Conservation (phyloP, 2,888 invertebrate genomes). For the Poecilobothrus nobilitatus region DNA sequence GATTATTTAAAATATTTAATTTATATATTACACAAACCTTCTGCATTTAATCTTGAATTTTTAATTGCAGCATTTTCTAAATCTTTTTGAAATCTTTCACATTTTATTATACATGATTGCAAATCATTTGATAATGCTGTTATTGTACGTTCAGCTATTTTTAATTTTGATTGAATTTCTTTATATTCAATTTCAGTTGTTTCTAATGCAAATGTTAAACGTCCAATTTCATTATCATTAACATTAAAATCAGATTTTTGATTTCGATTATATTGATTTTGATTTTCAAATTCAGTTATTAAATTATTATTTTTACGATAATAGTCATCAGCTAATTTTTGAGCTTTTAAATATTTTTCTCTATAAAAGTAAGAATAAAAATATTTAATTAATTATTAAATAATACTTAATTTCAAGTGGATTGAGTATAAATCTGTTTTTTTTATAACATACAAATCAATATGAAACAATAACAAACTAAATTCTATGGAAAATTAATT, state of each 20-base stretch:
- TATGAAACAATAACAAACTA: too few relatives aligned
- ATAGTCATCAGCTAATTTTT: constrained; percentile 21
- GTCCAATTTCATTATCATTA: constrained; percentile 16
- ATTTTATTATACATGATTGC: constrained; percentile 23
- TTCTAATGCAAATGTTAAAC: constrained; percentile 21
- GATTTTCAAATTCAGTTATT: constrained; percentile 10
- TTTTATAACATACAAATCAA: too few relatives aligned
- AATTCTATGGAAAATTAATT: too few relatives aligned
- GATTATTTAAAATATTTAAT: too few relatives aligned
- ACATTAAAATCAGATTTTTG: constrained; percentile 10
- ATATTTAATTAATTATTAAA: neutral
- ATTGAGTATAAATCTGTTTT: too few relatives aligned
- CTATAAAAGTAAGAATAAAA: constrained; percentile 10
- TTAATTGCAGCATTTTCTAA: constrained; percentile 18
- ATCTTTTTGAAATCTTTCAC: constrained; percentile 21
- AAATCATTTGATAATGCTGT: constrained; percentile 20
- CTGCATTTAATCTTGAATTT: constrained; percentile 15
- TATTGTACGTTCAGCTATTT: constrained; percentile 21
- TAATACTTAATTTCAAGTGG: too few relatives aligned
- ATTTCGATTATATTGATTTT: constrained; percentile 16
- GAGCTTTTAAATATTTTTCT: constrained; percentile 22
- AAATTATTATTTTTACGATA: constrained; percentile 17
- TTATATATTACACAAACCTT: constrained; percentile 7
- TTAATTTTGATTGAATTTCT: constrained; percentile 20
- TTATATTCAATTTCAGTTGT: constrained; percentile 21